Evolutionary conservation across 2,113 vertebrate species (phyloP), one percentile per base, ranked within the genome.

Genomic region (Daubentonia madagascariensis): DNA sequence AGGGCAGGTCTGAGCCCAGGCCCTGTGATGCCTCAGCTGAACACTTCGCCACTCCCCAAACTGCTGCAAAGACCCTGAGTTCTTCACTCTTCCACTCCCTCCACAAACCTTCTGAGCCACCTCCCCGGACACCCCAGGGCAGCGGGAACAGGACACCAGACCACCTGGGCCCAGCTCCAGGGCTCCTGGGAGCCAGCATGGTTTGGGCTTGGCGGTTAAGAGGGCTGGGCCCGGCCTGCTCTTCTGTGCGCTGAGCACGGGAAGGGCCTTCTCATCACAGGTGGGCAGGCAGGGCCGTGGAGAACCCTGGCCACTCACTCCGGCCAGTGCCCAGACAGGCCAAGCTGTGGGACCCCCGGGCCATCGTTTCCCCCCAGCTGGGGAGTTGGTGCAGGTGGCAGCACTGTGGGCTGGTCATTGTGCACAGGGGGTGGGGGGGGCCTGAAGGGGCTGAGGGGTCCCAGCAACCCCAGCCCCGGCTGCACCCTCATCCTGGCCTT

Each of bases 1-100:
- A 50, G 25, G 35, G 18, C 11, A 35, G 35, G 81, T 25, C 81
- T 17, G 57, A 43, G 67, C 11, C 11, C 73, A 65, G 32, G 43
- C 32, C 5, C 0, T 32, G 10, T 3, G 14, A 20, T 37, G 8
- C 8, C 70, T 25, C 35, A 9, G 43, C 52, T 10, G 12, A 22
- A 18, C 40, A 8, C 22, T 4, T 16, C 6, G 8, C 18, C 43
- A 8, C 8, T 10, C 35, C 43, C 52, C 45, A 30, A 13, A 23
- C 50, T 10, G 4, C 72, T 18, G 0, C 12, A 23, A 28, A 18
- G 0, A 6, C 8, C 8, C 61, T 4, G 16, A 0, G 11, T 13
- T 45, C 50, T 37, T 17, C 2, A 28, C 1, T 13, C 4, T 8
- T 6, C 35, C 3, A 2, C 1, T 1, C 22, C 16, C 65, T 30